Evolutionary conservation across 2,113 vertebrate genomes (phyloP).

Genomic region (Glaucidium brasilianum): DNA sequence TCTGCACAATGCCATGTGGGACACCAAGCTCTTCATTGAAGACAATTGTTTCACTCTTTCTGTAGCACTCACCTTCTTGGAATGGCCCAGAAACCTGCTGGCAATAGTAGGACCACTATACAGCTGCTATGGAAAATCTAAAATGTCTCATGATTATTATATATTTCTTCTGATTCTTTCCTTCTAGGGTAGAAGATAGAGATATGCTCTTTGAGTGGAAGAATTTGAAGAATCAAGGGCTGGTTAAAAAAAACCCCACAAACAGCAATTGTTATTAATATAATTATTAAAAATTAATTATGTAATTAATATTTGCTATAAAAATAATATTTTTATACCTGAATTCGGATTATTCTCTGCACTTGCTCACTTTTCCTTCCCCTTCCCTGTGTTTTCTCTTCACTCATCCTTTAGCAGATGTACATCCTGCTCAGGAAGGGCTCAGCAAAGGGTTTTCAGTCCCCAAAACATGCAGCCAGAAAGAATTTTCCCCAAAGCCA

Average conservation of each 20-base stretch:
- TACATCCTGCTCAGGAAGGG: background rate
- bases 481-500: background rate
- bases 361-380: background rate
- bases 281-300: too few relatives aligned
- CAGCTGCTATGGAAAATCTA: background rate
- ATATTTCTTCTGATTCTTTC: background rate
- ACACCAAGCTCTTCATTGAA: background rate
- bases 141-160: background rate
- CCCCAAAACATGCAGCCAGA: background rate
- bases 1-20: background rate
- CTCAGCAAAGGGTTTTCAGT: background rate
- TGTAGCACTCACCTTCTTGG: background rate
- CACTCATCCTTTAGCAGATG: background rate
- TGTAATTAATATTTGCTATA: too few relatives aligned
- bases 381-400: background rate
- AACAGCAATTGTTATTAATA: rapidly evolving
- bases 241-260: background rate
- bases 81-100: background rate
- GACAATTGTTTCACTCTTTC: background rate
- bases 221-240: background rate
- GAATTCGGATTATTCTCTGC: background rate
- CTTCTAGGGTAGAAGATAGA: background rate
- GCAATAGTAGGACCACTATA: background rate
- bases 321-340: background rate
- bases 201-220: background rate